A percentile compares a stretch with the other conserved stretches of the same genome.
Conservation (phyloP, 2,797 vertebrate species). For the Poeciliopsis gracilis region DNA sequence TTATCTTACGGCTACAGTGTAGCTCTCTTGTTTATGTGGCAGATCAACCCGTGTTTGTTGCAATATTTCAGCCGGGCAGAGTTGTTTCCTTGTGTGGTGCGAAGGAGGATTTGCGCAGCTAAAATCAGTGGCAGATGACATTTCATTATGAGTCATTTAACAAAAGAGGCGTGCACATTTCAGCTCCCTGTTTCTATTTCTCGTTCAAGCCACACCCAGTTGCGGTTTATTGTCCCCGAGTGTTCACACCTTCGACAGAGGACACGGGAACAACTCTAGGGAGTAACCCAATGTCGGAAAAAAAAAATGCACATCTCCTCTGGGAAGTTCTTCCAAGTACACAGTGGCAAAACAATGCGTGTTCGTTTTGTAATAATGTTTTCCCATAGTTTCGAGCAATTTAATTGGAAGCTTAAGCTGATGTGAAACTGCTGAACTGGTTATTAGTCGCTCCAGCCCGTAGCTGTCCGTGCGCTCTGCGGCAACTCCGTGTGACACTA, state of each 20-base stretch:
- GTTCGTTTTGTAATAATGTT: background rate
- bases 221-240: conserved; percentile 33
- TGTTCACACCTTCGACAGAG: conserved; percentile 56
- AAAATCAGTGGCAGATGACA: conserved; percentile 6
- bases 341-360: conserved; percentile 13
- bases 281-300: conserved; percentile 57
- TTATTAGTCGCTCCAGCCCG: background rate
- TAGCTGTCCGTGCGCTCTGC: conserved; percentile 10
- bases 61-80: background rate
- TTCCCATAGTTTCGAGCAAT: conserved; percentile 11
- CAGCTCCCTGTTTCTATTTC: conserved; percentile 27
- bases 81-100: background rate
- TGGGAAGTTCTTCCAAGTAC: conserved; percentile 38
- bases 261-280: conserved; percentile 53
- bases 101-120: background rate
- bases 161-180: conserved; percentile 25
- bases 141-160: conserved; percentile 39
- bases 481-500: conserved; percentile 12
- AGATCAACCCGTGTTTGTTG: background rate
- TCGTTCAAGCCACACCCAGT: conserved; percentile 52
- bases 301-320: conserved; percentile 52
- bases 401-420: conserved; percentile 9
- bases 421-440: background rate
- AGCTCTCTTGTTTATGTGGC: conserved; percentile 38
- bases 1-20: conserved; percentile 44